Evolutionary conservation across 1,140 invertebrate species (phyloP), one percentile per base, ranked within the genome.

Genomic region (Portunus trituberculatus): DNA sequence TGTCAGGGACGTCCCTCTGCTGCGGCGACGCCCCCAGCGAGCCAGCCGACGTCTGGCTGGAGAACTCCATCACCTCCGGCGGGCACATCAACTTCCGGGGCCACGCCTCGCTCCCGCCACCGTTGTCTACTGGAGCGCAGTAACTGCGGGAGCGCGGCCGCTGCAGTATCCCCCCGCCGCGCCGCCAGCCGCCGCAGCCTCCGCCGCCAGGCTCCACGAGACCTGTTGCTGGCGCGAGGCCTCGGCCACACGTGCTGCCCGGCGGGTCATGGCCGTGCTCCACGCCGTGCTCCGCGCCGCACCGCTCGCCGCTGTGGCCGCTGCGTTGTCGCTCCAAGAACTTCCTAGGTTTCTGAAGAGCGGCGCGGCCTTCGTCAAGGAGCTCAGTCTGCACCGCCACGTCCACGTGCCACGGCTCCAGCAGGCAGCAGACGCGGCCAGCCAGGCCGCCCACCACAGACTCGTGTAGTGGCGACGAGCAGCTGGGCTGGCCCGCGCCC

Each of bases 391-490:
- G 94, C n/a, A 92, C 91, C 10, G 76, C 94, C 28, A 52, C 94
- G 67, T 95, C 94, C 14, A 95, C 94, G 31, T 93, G 94, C 91
- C 94, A 95, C 84, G 90, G 94, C 52, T 95, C 94, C 31, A 95
- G 46, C 45, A 87, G 94, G 91, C 94, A 95, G 86, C 94, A 95
- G 91, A 92, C 90, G 91, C 91, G 94, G 32, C 92, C 94, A 29
- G 84, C 29, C 28, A 95, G 94, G 94, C 94, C 91, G 91, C 94
- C 94, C 45, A 95, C 94, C 52, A 95, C 14, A 92, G 91, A 95
- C 94, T 95, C 94, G 84, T 95, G 94, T 12, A 95, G 91, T 76
- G 94, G 94, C 16, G 94, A 95, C 16, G 94, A 95, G 94, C 94
- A 95, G 32, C 46, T 95, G 39, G 48, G 52, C 25, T 92, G 90